Evolutionary conservation across 2,113 vertebrate species (phyloP), one percentile per base, ranked within the genome.

Genomic region (Coryphaenoides rupestris): DNA sequence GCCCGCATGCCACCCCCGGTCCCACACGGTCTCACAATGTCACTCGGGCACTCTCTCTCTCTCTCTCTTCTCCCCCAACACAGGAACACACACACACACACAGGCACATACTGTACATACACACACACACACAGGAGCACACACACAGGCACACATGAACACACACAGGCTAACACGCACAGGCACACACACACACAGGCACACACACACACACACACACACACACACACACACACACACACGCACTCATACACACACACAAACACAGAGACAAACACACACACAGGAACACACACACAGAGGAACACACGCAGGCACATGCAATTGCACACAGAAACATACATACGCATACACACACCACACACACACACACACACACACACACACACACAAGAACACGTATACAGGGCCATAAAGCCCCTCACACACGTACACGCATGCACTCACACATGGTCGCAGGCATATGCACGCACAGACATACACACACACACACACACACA

Each of bases 381-480:
- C 3, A 49, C 46, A 14, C 13, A 49, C 13, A 14, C 46, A 49
- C 46, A 49, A 3, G 16, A 7, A 14, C 13, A 49, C 46, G 14
- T 14, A 49, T 4, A 49, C 46, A 49, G 13, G 13, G 2, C 4
- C 40, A 45, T 13, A 45, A 5, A 45, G 5, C 40, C 4, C 4
- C 40, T 6, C 40, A 45, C 40, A 49, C 57, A n/a, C 16, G 5
- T 24, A 15, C 21, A 1, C 21, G 4, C 55, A 14, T 2, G 2
- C 54, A 13, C 54, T 3, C 55, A 14, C 55, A 22, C 55, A 62
- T 47, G 40, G 57, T 28, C 65, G 60, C 71, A 58, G 23, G 58
- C 3, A 68, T 59, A 71, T 16, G 14, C 45, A 65, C 21, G 21
- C 28, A 61, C 69, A 67, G 56, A 47, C n/a, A 26, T 21, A 66